Evolutionary conservation across 2,113 vertebrate species (phyloP), one percentile per base, ranked within the genome.

Genomic region (Lophotis ruficrista): DNA sequence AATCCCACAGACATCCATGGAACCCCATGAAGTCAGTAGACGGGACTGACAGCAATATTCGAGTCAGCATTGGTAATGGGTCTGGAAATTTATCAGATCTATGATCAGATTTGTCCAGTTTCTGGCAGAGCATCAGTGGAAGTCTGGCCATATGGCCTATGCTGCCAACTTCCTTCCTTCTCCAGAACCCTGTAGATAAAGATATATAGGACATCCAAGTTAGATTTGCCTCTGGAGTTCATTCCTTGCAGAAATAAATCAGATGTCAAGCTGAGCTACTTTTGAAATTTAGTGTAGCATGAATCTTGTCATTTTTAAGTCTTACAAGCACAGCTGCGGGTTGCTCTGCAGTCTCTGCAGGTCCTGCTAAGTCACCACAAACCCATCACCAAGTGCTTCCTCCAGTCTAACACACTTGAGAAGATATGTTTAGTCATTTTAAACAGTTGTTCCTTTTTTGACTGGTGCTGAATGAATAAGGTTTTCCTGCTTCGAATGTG

Each of bases 191-290:
- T 83, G 8, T 14, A 88, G 78, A 90, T 61, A 78, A 90, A 86
- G 33, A 43, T 35, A 48, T 70, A 38, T 15, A 66, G 10, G 20
- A 61, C 16, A 77, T 10, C 3, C 25, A 73, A 70, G 37, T 62
- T 70, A 88, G 41, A 71, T 43, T 53, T 89, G 18, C 14, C 58
- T 91, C 37, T 70, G 58, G 22, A 94, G 28, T 62, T 92, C 6
- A 88, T 81, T 90, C 81, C 37, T 83, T 65, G 28, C 22, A 91
- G 66, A 91, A 95, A 85, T 87, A 57, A 85, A 85, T 85, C 61
- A 83, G 77, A 85, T 4, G 20, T 64, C 60, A 89, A 87, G 35
- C 19, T 78, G 70, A 93, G 43, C 13, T 91, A 78, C 60, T 85
- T 94, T 41, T 87, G 51, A 91, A 94, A 89, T 84, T n/a, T 83